These are phyloP conservation scores for Jordanella pulchra DNA, from an alignment of 2,797 vertebrate species.

Conservation along the genomic window DNA sequence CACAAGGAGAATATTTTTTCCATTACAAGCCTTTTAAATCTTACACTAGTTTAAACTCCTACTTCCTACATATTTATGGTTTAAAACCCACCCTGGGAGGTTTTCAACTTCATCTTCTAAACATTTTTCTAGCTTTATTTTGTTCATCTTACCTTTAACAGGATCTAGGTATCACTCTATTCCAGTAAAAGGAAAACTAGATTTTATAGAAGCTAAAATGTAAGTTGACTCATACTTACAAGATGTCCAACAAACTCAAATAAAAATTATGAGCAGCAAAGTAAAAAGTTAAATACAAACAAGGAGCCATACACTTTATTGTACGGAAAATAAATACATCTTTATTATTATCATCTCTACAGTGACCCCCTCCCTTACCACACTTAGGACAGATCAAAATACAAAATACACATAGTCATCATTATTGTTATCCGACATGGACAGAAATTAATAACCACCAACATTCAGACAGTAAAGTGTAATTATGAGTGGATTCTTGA, in stretches of 20 bases:
- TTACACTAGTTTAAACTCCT: background rate
- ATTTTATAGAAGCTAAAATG: background rate
- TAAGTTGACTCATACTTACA: background rate
- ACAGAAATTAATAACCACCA: constrained; percentile 57
- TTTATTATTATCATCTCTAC: constrained; percentile 90
- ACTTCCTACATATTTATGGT: background rate
- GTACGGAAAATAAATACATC: constrained; percentile 97
- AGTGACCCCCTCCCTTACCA: constrained; percentile 85
- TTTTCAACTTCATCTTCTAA: background rate
- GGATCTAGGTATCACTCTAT: background rate
- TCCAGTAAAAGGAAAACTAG: background rate
- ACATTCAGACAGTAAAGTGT: constrained; percentile 37
- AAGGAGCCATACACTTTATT: constrained; percentile 36
- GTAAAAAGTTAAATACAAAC: constrained; percentile 4
- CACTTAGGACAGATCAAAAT: constrained; percentile 65
- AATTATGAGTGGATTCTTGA: constrained; percentile 42
- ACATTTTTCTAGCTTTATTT: background rate
- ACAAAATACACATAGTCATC: constrained; percentile 63
- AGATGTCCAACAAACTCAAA: background rate
- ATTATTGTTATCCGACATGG: constrained; percentile 53
- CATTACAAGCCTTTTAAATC: background rate
- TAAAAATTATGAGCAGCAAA: background rate
- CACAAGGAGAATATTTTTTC: background rate
- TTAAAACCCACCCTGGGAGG: too few species aligned
- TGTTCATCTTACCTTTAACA: background rate